Conservation (phyloP, 2,113 vertebrate species). For the Syngnathus floridae region DNA sequence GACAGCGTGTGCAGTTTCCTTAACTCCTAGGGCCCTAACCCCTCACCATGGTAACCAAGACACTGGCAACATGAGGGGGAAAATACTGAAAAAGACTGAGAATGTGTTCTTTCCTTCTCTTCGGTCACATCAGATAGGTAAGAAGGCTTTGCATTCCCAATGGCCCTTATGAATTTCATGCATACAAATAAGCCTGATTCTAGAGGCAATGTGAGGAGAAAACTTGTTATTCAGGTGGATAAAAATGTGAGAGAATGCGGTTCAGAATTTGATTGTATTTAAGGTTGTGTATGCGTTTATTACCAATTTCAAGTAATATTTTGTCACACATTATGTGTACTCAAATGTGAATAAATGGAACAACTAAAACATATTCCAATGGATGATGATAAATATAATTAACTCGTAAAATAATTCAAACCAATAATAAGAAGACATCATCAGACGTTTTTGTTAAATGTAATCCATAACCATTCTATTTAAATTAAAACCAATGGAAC, state of each 20-base stretch:
- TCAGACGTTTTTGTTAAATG: neutral
- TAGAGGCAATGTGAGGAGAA: slow-evolving; percentile 6
- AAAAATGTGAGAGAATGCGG: slow-evolving; percentile 13
- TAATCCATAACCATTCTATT: neutral
- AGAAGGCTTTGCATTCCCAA: slow-evolving; percentile 21
- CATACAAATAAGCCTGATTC: slow-evolving; percentile 31
- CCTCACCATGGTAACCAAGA: slow-evolving; percentile 31
- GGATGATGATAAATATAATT: neutral
- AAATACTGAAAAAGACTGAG: slow-evolving; percentile 5
- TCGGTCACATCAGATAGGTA: slow-evolving; percentile 33
- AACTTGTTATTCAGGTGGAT: slow-evolving; percentile 18
- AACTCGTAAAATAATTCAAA: neutral
- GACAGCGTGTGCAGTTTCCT: slow-evolving; percentile 16
- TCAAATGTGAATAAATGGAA: neutral
- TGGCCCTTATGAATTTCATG: slow-evolving; percentile 15
- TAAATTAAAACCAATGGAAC: neutral
- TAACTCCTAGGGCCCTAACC: neutral
- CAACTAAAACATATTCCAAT: neutral
- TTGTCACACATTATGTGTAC: neutral
- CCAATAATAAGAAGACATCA: neutral
- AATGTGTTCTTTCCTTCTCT: slow-evolving; percentile 37
- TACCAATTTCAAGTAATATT: neutral
- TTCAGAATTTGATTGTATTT: neutral
- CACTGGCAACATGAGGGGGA: slow-evolving; percentile 14
- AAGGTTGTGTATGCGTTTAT: no score